Evolutionary conservation across 2,888 invertebrate genomes (phyloP).

Genomic region (Amblyjoppa proteus): DNA sequence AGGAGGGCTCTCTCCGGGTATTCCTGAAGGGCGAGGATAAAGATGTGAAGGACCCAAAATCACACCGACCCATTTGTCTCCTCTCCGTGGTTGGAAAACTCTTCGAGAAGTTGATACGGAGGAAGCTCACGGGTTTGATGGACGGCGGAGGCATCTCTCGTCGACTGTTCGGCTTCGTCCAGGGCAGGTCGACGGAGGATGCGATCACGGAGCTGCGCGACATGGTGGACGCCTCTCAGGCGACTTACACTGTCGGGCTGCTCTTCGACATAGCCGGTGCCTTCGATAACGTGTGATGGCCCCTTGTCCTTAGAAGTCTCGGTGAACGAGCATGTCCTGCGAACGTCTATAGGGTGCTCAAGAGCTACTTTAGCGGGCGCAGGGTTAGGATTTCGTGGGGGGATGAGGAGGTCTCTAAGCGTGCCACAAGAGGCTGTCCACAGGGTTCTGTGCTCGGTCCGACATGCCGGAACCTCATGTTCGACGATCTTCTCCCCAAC

Average conservation of each 20-base stretch:
- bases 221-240: neutral
- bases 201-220: conserved; percentile 46
- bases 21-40: conserved; percentile 57
- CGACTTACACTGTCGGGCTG: conserved; percentile 45
- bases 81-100: conserved; percentile 59
- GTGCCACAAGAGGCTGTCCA: no score
- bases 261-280: conserved; percentile 69
- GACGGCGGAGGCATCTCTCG: conserved; percentile 9
- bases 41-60: conserved; percentile 56
- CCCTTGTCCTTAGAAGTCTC: conserved; percentile 55
- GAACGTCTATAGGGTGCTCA: conserved; percentile 42
- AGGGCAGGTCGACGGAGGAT: conserved; percentile 58
- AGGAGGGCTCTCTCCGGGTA: conserved; percentile 55
- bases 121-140: neutral
- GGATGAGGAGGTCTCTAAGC: neutral
- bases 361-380: neutral
- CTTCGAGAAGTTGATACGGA: conserved; percentile 58
- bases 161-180: conserved; percentile 60
- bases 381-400: neutral
- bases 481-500: no score
- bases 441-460: no score
- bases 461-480: no score
- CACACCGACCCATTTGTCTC: conserved; percentile 57
- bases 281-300: conserved; percentile 72
- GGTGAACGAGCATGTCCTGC: conserved; percentile 51